Percentiles rank a stretch among this genome's conserved stretches.
Evolutionary conservation across 2,888 invertebrate species (phyloP).

Genomic region (Drosophila hamatofila): DNA sequence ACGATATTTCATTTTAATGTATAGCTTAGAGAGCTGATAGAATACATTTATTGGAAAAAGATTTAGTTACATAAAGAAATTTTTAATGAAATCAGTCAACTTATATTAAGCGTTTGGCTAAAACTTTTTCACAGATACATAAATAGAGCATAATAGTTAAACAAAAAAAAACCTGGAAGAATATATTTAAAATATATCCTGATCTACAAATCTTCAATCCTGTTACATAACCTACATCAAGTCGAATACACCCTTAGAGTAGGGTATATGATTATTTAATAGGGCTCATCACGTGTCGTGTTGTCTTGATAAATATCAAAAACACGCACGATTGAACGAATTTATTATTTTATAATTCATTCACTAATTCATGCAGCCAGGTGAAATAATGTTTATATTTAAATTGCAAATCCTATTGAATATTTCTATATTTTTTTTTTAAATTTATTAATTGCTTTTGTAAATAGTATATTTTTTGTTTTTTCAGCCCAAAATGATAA

Average conservation of each 20-base stretch:
- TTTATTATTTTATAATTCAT: background rate
- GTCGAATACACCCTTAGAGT: background rate
- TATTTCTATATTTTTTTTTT: no score
- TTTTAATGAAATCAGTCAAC: no score
- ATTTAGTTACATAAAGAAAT: no score
- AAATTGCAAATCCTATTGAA: background rate
- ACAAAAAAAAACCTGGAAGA: no score
- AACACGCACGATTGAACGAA: background rate
- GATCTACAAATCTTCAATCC: no score
- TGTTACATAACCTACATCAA: background rate
- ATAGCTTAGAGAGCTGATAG: no score
- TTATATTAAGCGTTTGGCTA: no score
- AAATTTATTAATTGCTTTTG: no score
- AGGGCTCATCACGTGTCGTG: background rate
- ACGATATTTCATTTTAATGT: no score
- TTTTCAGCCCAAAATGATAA: background rate
- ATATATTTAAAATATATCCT: background rate
- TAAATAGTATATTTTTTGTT: background rate
- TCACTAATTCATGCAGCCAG: background rate
- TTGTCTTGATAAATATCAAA: background rate
- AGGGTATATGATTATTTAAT: background rate
- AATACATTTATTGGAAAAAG: no score
- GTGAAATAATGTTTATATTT: background rate
- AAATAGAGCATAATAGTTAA: background rate
- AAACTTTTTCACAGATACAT: background rate